Base-by-base conservation (phyloP, 2,888 invertebrate species). In the Troides aeacus region DNA sequence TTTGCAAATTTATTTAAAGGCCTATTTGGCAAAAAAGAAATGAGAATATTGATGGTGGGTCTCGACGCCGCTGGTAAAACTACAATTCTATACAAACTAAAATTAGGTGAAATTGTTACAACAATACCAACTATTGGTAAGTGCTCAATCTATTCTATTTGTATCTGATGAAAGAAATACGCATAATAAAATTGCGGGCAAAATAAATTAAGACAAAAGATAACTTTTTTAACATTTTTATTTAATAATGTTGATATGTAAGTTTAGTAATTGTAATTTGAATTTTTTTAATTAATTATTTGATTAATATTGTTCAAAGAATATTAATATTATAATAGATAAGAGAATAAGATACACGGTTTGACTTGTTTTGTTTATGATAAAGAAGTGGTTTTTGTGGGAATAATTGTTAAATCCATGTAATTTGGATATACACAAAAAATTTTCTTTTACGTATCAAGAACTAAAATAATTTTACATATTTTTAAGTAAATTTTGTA, bases 31-130 rank as follows among this genome's bases (percentile, higher is more conserved):
- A 99, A 99, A 94, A 99, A 99, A 91, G 99, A 99, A 95, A 99
- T 99, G 99, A 97, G 99, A 95, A 99, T 99, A 96, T 95, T 99
- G 94, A 99, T 99, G 99, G 98, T 99, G 82, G 98, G 98, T 89
- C 95, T 99, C 89, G 99, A 99, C 95, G 99, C 99, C 86, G 99
- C 99, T 94, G 99, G 99, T 95, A 99, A 99, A 96, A 99, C 99
- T 88, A 99, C 99, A 93, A 99, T 99, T 94, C 95, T 99, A 94
- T 99, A 99, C 95, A 99, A 99, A 96, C 96, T 99, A 92, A 99
- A 99, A 96, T 95, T 99, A 95, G 99, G 99, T 92, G 99, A 99
- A 97, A 99, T 99, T 95, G 99, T 99, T 89, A 99, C 99, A 90
- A 99, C 99, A 88, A 99, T 99, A 94, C 99, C 99, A 86, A 99